Conservation (phyloP, 2,113 vertebrate species). For the Girardinichthys multiradiatus region DNA sequence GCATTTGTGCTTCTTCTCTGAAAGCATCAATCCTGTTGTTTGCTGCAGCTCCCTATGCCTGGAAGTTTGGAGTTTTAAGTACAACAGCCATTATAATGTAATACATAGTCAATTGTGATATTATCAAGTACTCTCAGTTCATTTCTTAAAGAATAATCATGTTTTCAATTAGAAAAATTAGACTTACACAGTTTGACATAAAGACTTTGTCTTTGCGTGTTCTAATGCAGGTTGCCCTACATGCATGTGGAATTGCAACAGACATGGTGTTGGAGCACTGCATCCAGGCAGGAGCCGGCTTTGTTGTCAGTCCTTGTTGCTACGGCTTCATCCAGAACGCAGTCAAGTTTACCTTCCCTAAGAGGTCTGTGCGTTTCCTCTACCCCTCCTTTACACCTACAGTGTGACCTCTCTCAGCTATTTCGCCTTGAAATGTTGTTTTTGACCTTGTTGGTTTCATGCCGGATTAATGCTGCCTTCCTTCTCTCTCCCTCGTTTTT, state of each 20-base stretch:
- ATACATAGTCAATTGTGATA: conserved; percentile 42
- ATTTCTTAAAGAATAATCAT: neutral
- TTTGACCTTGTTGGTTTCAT: conserved; percentile 32
- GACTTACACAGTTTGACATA: neutral
- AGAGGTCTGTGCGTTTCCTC: conserved; percentile 81
- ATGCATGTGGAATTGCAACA: conserved; percentile 95
- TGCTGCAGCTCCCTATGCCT: conserved; percentile 18
- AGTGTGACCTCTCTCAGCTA: neutral
- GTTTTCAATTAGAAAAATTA: neutral
- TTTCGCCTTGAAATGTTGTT: conserved; percentile 6
- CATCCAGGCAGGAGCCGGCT: conserved; percentile 84
- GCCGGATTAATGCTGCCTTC: conserved; percentile 4
- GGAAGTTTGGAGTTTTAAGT: conserved; percentile 43
- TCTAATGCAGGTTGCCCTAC: conserved; percentile 89
- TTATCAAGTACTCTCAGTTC: conserved; percentile 10
- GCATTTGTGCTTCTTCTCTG: conserved; percentile 44
- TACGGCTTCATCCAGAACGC: conserved; percentile 98
- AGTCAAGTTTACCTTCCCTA: conserved; percentile 90
- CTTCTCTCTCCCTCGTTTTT: neutral
- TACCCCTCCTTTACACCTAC: neutral
- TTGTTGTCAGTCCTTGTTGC: conserved; percentile 94
- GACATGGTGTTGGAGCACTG: conserved; percentile 97
- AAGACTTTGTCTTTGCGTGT: conserved; percentile 12
- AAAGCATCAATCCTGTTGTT: conserved; percentile 50
- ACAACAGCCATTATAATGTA: conserved; percentile 38